Percentiles rank a stretch among this genome's conserved stretches.
These are phyloP conservation scores for Gasterosteus nipponicus DNA, from an alignment of 2,113 vertebrate species.

Conservation along the genomic window DNA sequence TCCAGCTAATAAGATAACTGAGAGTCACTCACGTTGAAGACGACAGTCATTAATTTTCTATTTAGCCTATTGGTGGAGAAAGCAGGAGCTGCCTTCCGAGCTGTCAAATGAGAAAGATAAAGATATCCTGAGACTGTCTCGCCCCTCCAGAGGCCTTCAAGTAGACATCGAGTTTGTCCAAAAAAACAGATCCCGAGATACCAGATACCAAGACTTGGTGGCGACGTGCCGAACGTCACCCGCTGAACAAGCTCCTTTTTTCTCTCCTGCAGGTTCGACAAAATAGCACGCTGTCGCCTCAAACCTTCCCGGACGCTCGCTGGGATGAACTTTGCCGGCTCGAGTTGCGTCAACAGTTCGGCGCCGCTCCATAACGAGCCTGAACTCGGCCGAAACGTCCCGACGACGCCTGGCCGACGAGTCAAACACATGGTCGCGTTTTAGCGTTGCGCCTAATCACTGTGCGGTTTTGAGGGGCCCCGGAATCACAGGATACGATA, in stretches of 20 bases:
- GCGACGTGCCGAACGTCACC: slow-evolving; percentile 25
- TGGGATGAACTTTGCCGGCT: no score
- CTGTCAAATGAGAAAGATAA: slow-evolving; percentile 60
- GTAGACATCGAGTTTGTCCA: slow-evolving; percentile 51
- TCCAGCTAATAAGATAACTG: slow-evolving; percentile 7
- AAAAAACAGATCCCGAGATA: slow-evolving; percentile 14
- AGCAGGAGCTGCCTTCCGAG: slow-evolving; percentile 21
- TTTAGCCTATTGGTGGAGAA: slow-evolving; percentile 23
- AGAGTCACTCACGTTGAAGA: slow-evolving; percentile 51
- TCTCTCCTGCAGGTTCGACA: slow-evolving; percentile 28
- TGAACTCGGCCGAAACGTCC: no score
- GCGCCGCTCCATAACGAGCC: no score
- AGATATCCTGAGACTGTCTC: slow-evolving; percentile 39
- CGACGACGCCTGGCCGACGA: slow-evolving; percentile 23
- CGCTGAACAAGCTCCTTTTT: slow-evolving; percentile 50
- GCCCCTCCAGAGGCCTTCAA: slow-evolving; percentile 38
- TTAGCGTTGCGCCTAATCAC: slow-evolving; percentile 59
- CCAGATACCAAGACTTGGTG: slow-evolving; percentile 4
- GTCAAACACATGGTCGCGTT: slow-evolving; percentile 35
- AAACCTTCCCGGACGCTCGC: no score
- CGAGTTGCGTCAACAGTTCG: no score
- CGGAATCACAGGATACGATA: slow-evolving; percentile 63
- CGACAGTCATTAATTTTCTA: slow-evolving; percentile 61
- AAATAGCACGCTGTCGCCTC: no score
- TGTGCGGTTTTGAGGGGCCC: slow-evolving; percentile 60